Percentiles rank a stretch among this genome's conserved stretches.
These are phyloP conservation scores for Ictalurus punctatus DNA, from an alignment of 2,113 vertebrate genomes.

Conservation along the genomic window DNA sequence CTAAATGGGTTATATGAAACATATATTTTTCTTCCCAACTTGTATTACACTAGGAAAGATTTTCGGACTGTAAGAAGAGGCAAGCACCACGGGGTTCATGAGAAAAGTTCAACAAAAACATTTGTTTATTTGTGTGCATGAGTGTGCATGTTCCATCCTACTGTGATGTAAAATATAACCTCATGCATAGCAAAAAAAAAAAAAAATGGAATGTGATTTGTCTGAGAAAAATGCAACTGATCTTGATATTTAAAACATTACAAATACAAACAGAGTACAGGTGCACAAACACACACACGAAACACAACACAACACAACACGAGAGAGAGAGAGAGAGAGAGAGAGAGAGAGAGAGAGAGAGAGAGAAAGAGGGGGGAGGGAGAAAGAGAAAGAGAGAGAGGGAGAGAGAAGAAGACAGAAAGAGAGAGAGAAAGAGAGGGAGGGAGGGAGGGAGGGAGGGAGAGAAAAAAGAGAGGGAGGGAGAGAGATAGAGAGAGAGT, in stretches of 20 bases:
- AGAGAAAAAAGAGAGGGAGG: too few relatives aligned
- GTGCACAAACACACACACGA: background rate
- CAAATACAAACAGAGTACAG: background rate
- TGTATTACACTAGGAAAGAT: background rate
- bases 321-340: background rate
- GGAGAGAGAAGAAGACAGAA: too few relatives aligned
- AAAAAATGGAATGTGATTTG: background rate
- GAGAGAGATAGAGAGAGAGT: background rate
- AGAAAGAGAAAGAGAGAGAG: background rate
- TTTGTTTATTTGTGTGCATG: background rate
- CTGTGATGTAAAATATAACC: background rate
- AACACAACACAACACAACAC: background rate
- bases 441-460: background rate
- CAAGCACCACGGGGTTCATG: conserved; percentile 6
- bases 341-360: background rate
- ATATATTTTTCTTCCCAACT: background rate
- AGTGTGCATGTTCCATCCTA: background rate
- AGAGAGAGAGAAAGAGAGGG: background rate
- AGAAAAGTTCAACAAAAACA: conserved; percentile 22
- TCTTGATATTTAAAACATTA: background rate
- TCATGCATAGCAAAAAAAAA: background rate
- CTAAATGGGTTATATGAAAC: background rate
- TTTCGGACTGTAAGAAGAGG: background rate
- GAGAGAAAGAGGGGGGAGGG: background rate
- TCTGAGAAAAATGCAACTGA: background rate